Evolutionary conservation across 2,113 vertebrate species (phyloP), one percentile per base, ranked within the genome.

Genomic region (Tretioscincus oriximinensis): DNA sequence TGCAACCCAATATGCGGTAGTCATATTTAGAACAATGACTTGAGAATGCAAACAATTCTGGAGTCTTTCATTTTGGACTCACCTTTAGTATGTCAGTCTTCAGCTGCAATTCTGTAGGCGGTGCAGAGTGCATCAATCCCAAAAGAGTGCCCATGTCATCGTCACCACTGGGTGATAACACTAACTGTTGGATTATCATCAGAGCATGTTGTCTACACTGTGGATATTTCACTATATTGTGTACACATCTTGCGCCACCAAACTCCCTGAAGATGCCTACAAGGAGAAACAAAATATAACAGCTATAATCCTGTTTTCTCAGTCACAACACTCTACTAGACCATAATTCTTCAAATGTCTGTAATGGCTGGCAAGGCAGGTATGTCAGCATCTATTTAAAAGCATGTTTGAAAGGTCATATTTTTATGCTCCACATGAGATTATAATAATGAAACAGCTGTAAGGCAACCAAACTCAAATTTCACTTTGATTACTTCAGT

Each of bases 81-180:
- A 99, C 98, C 96, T 95, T 92, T 74, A 99, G 92, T 85, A 99
- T 98, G 90, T 99, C 98, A 0, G 98, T 97, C 94, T 99, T 99
- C 77, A 99, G 93, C 94, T 99, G 97, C 70, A 99, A 90, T 22
- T 99, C 98, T 0, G 95, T 96, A 9, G 96, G 94, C 0, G 98
- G 97, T 0, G 98, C 98, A 0, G 98, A 99, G 90, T 99, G 98
- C 98, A 99, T 99, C 69, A 99, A 92, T 21, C 98, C 98, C 87
- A 99, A 91, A 82, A 99, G 95, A 0, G 98, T 99, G n/a, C 98
- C 98, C 98, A 99, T 99, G 89, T 99, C 98, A 0, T 99, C 98
- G 1, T 99, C 98, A 0, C 98, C 98, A 2, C 96, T 99, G 2
- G 98, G 96, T 1, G 98, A 99, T 35, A 99, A 88, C 77, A 99